These are phyloP conservation scores for Glandiceps talaboti DNA, from an alignment of 53 echinoderm and acorn worm species.

Conservation along the genomic window DNA sequence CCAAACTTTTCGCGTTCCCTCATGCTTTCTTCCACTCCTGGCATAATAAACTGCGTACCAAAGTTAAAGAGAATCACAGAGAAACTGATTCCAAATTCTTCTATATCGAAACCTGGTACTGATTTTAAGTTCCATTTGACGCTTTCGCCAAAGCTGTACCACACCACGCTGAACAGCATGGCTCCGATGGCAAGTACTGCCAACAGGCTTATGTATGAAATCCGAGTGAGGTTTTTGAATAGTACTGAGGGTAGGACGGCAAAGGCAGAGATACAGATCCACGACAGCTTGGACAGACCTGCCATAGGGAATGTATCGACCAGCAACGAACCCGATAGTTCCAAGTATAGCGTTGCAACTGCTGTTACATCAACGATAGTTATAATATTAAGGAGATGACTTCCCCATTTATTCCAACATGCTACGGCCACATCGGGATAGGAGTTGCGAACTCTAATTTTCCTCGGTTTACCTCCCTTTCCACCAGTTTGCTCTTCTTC, in stretches of 20 bases:
- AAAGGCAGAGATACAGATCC: constrained; percentile 62
- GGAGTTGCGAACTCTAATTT: constrained; percentile 53
- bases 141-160: constrained; percentile 75
- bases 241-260: constrained; percentile 70
- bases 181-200: constrained; percentile 58
- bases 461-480: constrained; percentile 12
- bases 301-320: constrained; percentile 79
- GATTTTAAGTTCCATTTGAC: constrained; percentile 52
- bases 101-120: constrained; percentile 51
- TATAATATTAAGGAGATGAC: constrained; percentile 64
- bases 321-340: constrained; percentile 72
- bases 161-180: constrained; percentile 81
- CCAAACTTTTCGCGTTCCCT: constrained; percentile 43
- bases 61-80: constrained; percentile 89
- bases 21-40: constrained; percentile 94
- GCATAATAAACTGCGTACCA: constrained; percentile 94
- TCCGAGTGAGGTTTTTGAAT: constrained; percentile 85
- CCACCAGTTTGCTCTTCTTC: constrained; percentile 37
- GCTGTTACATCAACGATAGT: constrained; percentile 83
- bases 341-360: constrained; percentile 86
- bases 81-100: constrained; percentile 61
- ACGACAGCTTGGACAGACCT: constrained; percentile 52
- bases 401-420: constrained; percentile 44
- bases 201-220: constrained; percentile 84
- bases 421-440: constrained; percentile 89